A percentile compares a stretch with the other conserved stretches of the same genome.
These are phyloP conservation scores for Hydrozoanthus gracilis DNA, from an alignment of 92 coral and sea anemone species.

Conservation along the genomic window DNA sequence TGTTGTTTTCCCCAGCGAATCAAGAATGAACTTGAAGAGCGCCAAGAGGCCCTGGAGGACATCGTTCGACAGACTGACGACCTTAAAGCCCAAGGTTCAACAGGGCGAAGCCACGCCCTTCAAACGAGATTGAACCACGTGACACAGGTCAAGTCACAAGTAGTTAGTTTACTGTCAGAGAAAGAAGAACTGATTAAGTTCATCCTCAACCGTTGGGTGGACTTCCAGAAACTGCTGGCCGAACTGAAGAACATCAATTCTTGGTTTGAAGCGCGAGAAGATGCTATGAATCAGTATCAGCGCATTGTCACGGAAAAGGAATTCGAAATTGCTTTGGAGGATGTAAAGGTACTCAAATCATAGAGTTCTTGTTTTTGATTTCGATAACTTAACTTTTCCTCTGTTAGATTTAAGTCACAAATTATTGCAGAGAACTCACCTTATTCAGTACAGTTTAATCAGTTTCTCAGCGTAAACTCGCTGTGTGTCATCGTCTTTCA, in stretches of 20 bases:
- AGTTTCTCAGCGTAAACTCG: no score
- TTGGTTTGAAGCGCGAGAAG: constrained; percentile 94
- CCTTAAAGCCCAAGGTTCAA: constrained; percentile 64
- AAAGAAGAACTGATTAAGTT: constrained; percentile 77
- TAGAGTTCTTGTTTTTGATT: neutral
- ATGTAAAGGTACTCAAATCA: constrained; percentile 80
- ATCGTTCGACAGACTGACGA: constrained; percentile 70
- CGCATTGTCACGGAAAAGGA: constrained; percentile 88
- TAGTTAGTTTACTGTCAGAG: constrained; percentile 68
- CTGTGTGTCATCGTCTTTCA: no score
- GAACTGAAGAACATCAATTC: constrained; percentile 87
- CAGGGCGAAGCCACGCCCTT: constrained; percentile 62
- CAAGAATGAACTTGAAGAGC: constrained; percentile 53
- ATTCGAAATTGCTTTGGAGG: constrained; percentile 90
- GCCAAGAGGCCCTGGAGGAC: constrained; percentile 42
- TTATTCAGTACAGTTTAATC: no score
- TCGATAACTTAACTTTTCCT: neutral
- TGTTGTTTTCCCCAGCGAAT: constrained; percentile 20
- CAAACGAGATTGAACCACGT: constrained; percentile 67
- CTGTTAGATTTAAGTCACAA: no score
- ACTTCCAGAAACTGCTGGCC: constrained; percentile 81
- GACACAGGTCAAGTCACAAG: constrained; percentile 57
- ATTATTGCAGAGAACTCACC: no score
- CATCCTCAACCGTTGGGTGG: constrained; percentile 90
- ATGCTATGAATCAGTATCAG: constrained; percentile 88